Conservation (phyloP, 2,888 invertebrate genomes). For the Apocheima hispidaria region DNA sequence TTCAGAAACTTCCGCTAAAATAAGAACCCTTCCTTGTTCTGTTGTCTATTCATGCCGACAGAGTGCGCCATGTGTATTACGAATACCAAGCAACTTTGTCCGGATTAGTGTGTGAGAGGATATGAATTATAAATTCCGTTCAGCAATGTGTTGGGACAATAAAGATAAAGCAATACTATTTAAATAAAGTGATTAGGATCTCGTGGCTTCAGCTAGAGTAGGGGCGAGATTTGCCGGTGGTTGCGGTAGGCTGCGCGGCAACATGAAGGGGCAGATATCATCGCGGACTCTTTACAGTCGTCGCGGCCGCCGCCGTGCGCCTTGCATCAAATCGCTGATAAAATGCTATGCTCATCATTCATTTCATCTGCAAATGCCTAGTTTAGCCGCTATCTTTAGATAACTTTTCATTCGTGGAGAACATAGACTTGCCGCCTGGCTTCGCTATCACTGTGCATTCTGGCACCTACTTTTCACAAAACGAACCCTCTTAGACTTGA, state of each 20-base stretch:
- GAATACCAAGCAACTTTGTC: neutral
- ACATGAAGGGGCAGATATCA: constrained; percentile 77
- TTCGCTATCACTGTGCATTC: neutral
- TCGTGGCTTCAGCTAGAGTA: constrained; percentile 61
- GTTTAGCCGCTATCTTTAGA: constrained; percentile 41
- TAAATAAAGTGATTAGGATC: constrained; percentile 71
- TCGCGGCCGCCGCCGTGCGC: constrained; percentile 72
- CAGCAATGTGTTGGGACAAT: constrained; percentile 48
- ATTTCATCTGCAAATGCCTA: constrained; percentile 69
- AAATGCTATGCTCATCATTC: constrained; percentile 68
- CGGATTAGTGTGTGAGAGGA: neutral
- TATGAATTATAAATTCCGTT: constrained; percentile 43
- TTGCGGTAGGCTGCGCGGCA: constrained; percentile 64
- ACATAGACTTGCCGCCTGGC: constrained; percentile 15
- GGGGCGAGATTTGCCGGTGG: constrained; percentile 59
- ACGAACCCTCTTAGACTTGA: too few species aligned
- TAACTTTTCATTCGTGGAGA: constrained; percentile 25
- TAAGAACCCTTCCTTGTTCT: constrained; percentile 52
- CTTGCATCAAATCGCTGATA: constrained; percentile 78
- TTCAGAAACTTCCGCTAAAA: constrained; percentile 45
- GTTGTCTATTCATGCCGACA: constrained; percentile 61
- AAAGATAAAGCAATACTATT: constrained; percentile 68
- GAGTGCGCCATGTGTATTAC: constrained; percentile 69
- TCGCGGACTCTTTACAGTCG: constrained; percentile 71
- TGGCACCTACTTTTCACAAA: too few species aligned